Evolutionary conservation across 1,140 invertebrate genomes (phyloP).

Genomic region (Papilio polyxenes): DNA sequence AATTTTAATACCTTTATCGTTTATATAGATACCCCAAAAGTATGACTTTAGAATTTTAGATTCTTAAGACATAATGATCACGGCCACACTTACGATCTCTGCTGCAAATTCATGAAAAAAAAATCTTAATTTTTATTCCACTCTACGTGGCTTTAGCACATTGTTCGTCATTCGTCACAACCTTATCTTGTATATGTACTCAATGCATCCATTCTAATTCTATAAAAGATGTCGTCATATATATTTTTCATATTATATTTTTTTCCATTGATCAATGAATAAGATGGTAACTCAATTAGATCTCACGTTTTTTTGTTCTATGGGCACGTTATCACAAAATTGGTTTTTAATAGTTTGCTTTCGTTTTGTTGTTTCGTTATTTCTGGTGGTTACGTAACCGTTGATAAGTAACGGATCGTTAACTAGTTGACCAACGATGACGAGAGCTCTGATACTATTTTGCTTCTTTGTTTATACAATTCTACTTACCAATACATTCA

Average conservation of each 20-base stretch:
- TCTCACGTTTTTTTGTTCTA: conserved; percentile 17
- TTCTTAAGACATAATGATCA: too few species aligned
- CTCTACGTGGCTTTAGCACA: too few species aligned
- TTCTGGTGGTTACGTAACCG: conserved; percentile 35
- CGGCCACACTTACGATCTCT: too few species aligned
- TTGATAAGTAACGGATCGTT: conserved; percentile 34
- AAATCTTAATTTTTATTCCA: too few species aligned
- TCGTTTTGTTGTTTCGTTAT: conserved; percentile 37
- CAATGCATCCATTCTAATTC: too few species aligned
- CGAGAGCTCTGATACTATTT: neutral
- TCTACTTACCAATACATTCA: neutral
- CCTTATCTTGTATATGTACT: too few species aligned
- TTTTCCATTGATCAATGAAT: neutral
- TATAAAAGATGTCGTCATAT: too few species aligned
- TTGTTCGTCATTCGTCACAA: neutral
- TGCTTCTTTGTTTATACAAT: neutral
- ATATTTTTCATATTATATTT: neutral
- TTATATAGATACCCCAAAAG: neutral
- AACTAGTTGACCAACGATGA: conserved; percentile 29
- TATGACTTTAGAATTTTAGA: neutral
- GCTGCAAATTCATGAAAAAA: too few species aligned
- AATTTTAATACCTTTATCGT: neutral
- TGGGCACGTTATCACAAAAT: conserved; percentile 28
- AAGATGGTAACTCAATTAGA: neutral
- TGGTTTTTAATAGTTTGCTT: conserved; percentile 35